Evolutionary conservation across 2,888 invertebrate genomes (phyloP), one percentile per base, ranked within the genome.

Genomic region (Biston betularia): DNA sequence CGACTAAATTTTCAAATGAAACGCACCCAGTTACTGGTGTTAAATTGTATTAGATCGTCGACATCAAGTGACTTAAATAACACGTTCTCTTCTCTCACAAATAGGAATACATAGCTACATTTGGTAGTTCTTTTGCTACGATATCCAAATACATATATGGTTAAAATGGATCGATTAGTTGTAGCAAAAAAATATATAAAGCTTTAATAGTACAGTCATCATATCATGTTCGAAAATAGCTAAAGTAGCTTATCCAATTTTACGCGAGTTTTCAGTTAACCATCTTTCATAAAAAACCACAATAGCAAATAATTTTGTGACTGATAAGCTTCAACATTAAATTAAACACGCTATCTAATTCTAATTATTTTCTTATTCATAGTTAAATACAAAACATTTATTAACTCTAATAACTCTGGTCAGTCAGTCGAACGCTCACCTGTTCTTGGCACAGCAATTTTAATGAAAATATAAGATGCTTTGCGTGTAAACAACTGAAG

Each of bases 1-100:
- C 0, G 46, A 46, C 8, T 48, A 4, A 48, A 33, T 24, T 33
- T 33, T 46, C 11, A 34, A 53, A 63, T 63, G 44, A 88, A 90
- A 90, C 87, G 89, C 87, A 73, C 75, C 75, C 63, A 71, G 53
- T 68, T 79, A 40, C 72, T 81, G 75, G 83, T 86, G 84, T 91
- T 92, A 92, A 86, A 79, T 87, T 91, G 86, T 91, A 91, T 90
- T 91, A 90, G 87, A 89, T 81, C 75, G 78, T 85, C 83, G 85
- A 84, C 84, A 82, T 85, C 82, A 80, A 81, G 72, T 74, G 76
- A 73, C 63, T 61, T 78, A 65, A 65, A 66, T 68, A 65, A 81
- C 78, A 83, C 76, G 74, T 80, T 73, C 70, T 79, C 76, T 77
- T 76, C 76, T 73, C 79, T 78, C 77, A 79, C 82, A 81, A 78